Conservation (phyloP, 1,140 invertebrate species). For the Ditylenchus dipsaci region DNA sequence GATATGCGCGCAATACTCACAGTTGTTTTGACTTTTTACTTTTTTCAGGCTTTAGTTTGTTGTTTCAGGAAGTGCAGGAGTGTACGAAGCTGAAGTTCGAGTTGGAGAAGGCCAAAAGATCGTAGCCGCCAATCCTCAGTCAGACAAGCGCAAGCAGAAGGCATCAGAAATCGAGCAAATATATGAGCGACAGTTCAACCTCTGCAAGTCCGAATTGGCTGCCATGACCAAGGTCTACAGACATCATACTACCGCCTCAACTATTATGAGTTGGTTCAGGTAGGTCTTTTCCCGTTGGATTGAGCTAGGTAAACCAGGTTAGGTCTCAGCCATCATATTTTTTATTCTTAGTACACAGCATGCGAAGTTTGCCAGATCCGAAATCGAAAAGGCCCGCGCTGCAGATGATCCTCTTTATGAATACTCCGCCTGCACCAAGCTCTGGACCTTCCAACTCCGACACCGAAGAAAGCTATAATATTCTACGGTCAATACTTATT, state of each 20-base stretch:
- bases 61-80: not conserved
- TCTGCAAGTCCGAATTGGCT: not conserved
- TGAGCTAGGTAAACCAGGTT: too few relatives aligned
- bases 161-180: not conserved
- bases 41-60: not conserved
- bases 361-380: too few relatives aligned
- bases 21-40: not conserved
- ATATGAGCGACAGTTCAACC: not conserved
- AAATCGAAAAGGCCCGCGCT: too few relatives aligned
- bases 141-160: not conserved
- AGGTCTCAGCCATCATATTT: not conserved
- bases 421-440: too few relatives aligned
- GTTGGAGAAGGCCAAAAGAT: not conserved
- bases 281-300: not conserved
- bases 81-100: not conserved
- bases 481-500: too few relatives aligned
- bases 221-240: not conserved
- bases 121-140: not conserved
- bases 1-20: not conserved
- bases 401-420: too few relatives aligned
- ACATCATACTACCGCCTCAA: slow-evolving; percentile 1
- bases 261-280: not conserved
- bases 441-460: too few relatives aligned
- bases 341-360: too few relatives aligned
- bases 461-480: too few relatives aligned